Evolutionary conservation across 2,888 invertebrate species (phyloP).

Genomic region (Sicus ferrugineus): DNA sequence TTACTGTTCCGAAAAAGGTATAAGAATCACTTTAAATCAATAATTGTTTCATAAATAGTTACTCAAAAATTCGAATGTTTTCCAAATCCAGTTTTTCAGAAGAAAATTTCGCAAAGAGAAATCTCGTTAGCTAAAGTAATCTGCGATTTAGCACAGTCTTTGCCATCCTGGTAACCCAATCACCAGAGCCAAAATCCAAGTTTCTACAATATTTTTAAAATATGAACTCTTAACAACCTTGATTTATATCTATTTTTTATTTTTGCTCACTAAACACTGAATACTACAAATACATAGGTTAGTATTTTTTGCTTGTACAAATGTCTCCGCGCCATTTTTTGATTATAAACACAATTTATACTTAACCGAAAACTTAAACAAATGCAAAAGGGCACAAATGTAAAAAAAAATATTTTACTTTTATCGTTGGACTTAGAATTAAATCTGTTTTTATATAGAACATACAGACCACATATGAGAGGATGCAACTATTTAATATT

Average conservation of each 20-base stretch:
- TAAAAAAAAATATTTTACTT: slow-evolving; percentile 10
- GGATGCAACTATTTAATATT: neutral
- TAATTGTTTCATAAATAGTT: too few species aligned
- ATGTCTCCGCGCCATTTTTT: slow-evolving; percentile 2
- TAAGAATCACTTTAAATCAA: too few species aligned
- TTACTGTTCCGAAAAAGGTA: too few species aligned
- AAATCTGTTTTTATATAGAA: neutral
- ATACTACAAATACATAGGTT: slow-evolving; percentile 30
- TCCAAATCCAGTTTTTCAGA: too few species aligned
- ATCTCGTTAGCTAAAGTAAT: too few species aligned
- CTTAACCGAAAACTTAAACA: slow-evolving; percentile 10
- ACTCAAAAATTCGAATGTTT: too few species aligned
- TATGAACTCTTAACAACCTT: too few species aligned
- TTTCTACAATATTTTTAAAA: too few species aligned
- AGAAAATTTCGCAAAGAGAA: too few species aligned
- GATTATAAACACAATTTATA: slow-evolving; percentile 3
- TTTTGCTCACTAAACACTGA: slow-evolving; percentile 31
- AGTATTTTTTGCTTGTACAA: slow-evolving; percentile 22
- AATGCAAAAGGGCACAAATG: slow-evolving; percentile 17
- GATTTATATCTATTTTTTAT: slow-evolving; percentile 27
- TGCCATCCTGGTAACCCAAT: too few species aligned
- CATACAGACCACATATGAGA: neutral
- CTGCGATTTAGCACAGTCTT: too few species aligned
- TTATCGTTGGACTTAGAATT: slow-evolving; percentile 8
- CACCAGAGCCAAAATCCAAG: too few species aligned